These are phyloP conservation scores for Drosophila rufa DNA, from an alignment of 1,140 invertebrate genomes.

Conservation along the genomic window DNA sequence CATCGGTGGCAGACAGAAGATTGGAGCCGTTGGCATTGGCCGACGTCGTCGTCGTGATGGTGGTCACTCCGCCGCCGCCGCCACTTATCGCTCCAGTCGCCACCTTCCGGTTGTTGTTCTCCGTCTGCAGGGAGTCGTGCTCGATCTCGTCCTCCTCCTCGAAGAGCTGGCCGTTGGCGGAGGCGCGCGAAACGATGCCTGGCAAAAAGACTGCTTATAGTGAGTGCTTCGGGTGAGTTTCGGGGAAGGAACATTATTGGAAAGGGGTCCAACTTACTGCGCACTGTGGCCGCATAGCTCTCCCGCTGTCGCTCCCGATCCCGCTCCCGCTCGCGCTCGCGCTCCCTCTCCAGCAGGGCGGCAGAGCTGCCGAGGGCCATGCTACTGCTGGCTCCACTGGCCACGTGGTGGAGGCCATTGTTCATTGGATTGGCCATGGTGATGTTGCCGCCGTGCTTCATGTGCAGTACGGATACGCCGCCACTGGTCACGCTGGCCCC, in stretches of 20 bases:
- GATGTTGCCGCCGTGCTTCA: slow-evolving; percentile 79
- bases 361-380: slow-evolving; percentile 85
- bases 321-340: slow-evolving; percentile 75
- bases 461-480: slow-evolving; percentile 77
- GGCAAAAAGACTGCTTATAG: slow-evolving; percentile 77
- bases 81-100: slow-evolving; percentile 3
- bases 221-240: slow-evolving; percentile 63
- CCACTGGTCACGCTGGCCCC: slow-evolving; percentile 68
- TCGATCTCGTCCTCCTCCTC: slow-evolving; percentile 84
- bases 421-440: slow-evolving; percentile 80
- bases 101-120: slow-evolving; percentile 77
- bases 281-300: slow-evolving; percentile 84
- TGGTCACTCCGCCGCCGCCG: slow-evolving; percentile 43
- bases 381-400: slow-evolving; percentile 85
- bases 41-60: slow-evolving; percentile 52
- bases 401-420: slow-evolving; percentile 72
- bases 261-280: slow-evolving; percentile 73
- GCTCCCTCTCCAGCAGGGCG: slow-evolving; percentile 64
- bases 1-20: slow-evolving; percentile 73
- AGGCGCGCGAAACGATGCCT: slow-evolving; percentile 84
- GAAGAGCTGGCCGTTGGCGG: slow-evolving; percentile 81
- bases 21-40: slow-evolving; percentile 58
- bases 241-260: slow-evolving; percentile 4
- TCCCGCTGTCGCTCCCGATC: slow-evolving; percentile 78
- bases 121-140: slow-evolving; percentile 77